These are phyloP conservation scores for Cercopithecus diana DNA, from an alignment of 2,797 vertebrate genomes.

Conservation along the genomic window DNA sequence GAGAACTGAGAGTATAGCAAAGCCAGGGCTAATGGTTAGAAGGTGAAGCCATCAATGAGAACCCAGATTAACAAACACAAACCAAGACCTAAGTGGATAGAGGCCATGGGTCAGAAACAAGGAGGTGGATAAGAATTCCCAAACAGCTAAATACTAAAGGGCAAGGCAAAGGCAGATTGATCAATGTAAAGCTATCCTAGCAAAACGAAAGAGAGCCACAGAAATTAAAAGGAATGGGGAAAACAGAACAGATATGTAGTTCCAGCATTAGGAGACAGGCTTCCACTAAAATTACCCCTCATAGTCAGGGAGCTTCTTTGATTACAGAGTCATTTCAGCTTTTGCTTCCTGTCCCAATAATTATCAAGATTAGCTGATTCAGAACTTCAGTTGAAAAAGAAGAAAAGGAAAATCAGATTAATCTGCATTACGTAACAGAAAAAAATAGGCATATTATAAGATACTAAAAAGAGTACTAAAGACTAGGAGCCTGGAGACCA, in stretches of 20 bases:
- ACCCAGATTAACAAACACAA: background rate
- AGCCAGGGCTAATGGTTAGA: background rate
- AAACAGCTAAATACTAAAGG: background rate
- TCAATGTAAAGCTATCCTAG: background rate
- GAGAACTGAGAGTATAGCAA: background rate
- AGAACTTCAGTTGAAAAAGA: slow-evolving; percentile 60
- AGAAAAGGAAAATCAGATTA: slow-evolving; percentile 68
- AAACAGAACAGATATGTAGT: slow-evolving; percentile 23
- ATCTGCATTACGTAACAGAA: slow-evolving; percentile 51
- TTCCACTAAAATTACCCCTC: slow-evolving; percentile 46
- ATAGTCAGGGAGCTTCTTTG: slow-evolving; percentile 54
- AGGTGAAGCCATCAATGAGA: background rate
- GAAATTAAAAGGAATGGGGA: background rate
- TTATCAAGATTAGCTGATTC: slow-evolving; percentile 73
- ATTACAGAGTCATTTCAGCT: slow-evolving; percentile 61
- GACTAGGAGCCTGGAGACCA: background rate
- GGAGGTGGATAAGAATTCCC: background rate
- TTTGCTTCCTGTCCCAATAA: slow-evolving; percentile 66
- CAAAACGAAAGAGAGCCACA: background rate
- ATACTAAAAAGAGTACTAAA: slow-evolving; percentile 32
- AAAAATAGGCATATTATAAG: slow-evolving; percentile 41
- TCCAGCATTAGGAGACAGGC: background rate
- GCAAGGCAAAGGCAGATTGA: background rate
- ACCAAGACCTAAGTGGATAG: background rate
- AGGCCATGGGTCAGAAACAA: background rate